A percentile compares a stretch with the other conserved stretches of the same genome.
Evolutionary conservation across 2,797 vertebrate genomes (phyloP).

Genomic region (Pristis pectinata): DNA sequence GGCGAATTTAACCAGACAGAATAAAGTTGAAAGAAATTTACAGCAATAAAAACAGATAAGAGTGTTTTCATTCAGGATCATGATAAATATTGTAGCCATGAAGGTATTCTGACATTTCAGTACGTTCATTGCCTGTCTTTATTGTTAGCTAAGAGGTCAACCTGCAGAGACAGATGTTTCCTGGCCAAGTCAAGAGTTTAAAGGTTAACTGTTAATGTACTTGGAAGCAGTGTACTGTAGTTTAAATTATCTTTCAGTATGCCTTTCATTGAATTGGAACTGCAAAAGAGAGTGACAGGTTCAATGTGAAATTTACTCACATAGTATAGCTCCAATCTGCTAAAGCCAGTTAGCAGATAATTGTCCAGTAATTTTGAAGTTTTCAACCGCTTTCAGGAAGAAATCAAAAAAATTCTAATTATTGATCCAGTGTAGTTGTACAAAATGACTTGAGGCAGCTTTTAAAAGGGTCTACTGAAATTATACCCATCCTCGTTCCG

Average conservation of each 20-base stretch:
- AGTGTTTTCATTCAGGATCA: too few relatives aligned
- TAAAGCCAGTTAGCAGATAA: neutral
- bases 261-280: neutral
- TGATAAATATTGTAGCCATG: neutral
- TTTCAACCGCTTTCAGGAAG: neutral
- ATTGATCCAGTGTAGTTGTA: neutral
- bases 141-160: neutral
- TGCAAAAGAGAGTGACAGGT: neutral
- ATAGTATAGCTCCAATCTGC: too few relatives aligned
- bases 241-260: neutral
- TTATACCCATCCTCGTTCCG: too few relatives aligned
- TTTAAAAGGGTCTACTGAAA: neutral
- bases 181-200: neutral
- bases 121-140: neutral
- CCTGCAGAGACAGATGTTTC: neutral
- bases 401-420: neutral
- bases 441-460: neutral
- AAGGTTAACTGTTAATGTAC: neutral
- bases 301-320: neutral
- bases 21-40: neutral
- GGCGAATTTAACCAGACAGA: neutral
- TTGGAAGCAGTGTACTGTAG: neutral
- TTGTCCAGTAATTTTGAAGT: neutral
- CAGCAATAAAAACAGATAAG: neutral
- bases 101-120: neutral